Percentiles rank a stretch among this genome's conserved stretches.
Evolutionary conservation across 2,888 invertebrate genomes (phyloP).

Genomic region (Neoascia interrupta): DNA sequence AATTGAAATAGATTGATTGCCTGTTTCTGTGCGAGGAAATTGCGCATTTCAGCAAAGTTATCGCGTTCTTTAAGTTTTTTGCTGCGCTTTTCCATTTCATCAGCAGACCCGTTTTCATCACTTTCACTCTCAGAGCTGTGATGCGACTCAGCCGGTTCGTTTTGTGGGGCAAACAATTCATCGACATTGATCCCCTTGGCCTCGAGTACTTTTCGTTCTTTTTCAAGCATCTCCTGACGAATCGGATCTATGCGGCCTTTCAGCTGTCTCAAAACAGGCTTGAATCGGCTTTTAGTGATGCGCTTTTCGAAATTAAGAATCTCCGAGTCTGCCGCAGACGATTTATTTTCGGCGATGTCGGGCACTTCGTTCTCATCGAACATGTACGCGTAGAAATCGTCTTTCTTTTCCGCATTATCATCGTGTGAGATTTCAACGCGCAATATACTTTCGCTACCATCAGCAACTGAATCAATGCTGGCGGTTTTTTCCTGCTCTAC

Average conservation of each 20-base stretch:
- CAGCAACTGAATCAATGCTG: slow-evolving; percentile 25
- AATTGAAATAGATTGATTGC: slow-evolving; percentile 76
- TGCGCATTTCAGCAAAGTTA: slow-evolving; percentile 78
- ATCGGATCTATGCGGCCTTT: slow-evolving; percentile 79
- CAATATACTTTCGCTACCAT: slow-evolving; percentile 75
- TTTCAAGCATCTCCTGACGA: slow-evolving; percentile 77
- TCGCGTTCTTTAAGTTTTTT: slow-evolving; percentile 76
- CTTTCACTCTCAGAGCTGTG: slow-evolving; percentile 50
- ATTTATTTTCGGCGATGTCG: slow-evolving; percentile 49
- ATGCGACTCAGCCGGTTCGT: slow-evolving; percentile 32
- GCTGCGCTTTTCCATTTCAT: slow-evolving; percentile 73
- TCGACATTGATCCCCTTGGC: slow-evolving; percentile 79
- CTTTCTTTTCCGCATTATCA: slow-evolving; percentile 73
- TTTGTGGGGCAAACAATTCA: slow-evolving; percentile 73
- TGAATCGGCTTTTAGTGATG: slow-evolving; percentile 77
- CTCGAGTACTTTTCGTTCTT: slow-evolving; percentile 76
- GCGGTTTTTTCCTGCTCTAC: slow-evolving; percentile 23
- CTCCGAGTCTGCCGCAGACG: slow-evolving; percentile 73
- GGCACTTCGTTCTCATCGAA: slow-evolving; percentile 74
- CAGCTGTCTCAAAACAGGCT: slow-evolving; percentile 78
- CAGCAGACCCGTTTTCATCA: slow-evolving; percentile 73
- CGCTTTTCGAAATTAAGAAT: slow-evolving; percentile 77
- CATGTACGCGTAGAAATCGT: slow-evolving; percentile 79
- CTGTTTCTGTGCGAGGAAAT: slow-evolving; percentile 77
- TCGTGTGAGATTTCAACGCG: slow-evolving; percentile 76